These are phyloP conservation scores for Malurus alboscapulatus DNA, from an alignment of 2,113 vertebrate genomes.

Conservation along the genomic window DNA sequence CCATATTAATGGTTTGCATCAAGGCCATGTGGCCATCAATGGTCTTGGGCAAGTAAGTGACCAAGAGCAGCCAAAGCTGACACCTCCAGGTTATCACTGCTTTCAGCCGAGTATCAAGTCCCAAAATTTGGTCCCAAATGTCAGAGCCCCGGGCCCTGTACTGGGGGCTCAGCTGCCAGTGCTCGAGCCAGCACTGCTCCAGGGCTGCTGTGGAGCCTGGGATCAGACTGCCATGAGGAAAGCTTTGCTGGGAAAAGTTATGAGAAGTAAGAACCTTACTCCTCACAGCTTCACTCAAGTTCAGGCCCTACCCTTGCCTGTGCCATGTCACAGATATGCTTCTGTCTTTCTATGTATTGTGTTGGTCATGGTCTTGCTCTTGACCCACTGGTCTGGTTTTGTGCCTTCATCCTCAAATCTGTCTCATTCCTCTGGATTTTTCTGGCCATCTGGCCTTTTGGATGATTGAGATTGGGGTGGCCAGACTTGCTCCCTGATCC, in stretches of 20 bases:
- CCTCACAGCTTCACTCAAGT: background rate
- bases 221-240: background rate
- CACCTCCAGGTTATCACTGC: background rate
- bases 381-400: background rate
- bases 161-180: background rate
- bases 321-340: rapidly evolving
- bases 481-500: rapidly evolving
- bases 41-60: background rate
- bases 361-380: background rate
- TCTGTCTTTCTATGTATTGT: too few species aligned
- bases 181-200: background rate
- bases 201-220: background rate
- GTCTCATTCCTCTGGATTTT: background rate
- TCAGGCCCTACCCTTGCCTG: background rate
- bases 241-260: background rate
- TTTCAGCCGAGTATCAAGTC: background rate
- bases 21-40: background rate
- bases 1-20: background rate
- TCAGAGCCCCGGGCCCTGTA: background rate
- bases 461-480: background rate
- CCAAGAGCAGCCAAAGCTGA: background rate
- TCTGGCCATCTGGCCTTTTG: background rate
- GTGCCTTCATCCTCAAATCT: background rate
- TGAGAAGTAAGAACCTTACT: background rate
- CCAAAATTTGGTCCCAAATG: background rate